These are phyloP conservation scores for Carlito syrichta DNA, from an alignment of 2,113 vertebrate genomes.

Conservation along the genomic window DNA sequence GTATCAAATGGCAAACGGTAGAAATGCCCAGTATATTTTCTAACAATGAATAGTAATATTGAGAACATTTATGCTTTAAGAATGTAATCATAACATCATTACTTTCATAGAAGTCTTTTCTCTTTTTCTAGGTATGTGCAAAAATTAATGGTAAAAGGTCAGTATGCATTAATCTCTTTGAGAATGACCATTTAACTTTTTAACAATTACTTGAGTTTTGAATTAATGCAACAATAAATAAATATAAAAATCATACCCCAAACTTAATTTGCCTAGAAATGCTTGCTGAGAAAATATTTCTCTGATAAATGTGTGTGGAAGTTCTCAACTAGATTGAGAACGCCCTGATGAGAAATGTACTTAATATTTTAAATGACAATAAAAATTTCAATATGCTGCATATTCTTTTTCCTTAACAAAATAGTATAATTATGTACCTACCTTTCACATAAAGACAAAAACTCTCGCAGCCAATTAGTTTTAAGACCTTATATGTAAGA, in stretches of 20 bases:
- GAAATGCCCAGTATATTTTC: conserved; percentile 30
- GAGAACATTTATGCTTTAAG: not conserved
- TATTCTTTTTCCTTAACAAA: conserved; percentile 46
- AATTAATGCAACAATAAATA: not conserved
- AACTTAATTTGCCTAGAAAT: conserved; percentile 4
- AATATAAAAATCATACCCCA: not conserved
- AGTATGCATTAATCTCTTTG: not conserved
- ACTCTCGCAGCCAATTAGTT: conserved; percentile 65
- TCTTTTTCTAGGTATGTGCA: conserved; percentile 31
- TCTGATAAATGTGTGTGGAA: conserved; percentile 4
- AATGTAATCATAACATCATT: not conserved
- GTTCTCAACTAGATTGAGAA: conserved; percentile 4
- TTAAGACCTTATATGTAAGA: conserved; percentile 62
- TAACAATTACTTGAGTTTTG: not conserved
- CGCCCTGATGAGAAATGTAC: not conserved
- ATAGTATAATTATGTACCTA: conserved; percentile 55
- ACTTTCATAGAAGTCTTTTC: not conserved
- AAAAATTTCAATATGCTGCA: not conserved
- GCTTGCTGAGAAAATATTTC: not conserved
- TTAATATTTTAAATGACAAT: conserved; percentile 52
- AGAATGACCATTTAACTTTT: not conserved
- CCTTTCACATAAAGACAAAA: conserved; percentile 68
- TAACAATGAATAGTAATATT: not conserved
- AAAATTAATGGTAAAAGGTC: not conserved
- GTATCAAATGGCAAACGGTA: conserved; percentile 6